These are phyloP conservation scores for Urosaurus nigricauda DNA, from an alignment of 2,797 vertebrate genomes.

Conservation along the genomic window DNA sequence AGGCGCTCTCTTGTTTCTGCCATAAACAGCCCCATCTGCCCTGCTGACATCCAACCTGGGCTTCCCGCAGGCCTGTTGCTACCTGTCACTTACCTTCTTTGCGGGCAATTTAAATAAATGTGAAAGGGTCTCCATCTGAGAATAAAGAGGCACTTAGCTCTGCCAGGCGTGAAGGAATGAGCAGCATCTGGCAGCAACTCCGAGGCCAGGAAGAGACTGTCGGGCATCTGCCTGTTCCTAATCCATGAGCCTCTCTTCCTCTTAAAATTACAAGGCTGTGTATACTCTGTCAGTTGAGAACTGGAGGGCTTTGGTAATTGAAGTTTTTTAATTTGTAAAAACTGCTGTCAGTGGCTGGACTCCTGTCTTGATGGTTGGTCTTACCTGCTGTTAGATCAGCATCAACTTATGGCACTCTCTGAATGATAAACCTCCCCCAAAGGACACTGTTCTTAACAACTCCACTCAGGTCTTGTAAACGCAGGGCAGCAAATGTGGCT, in stretches of 20 bases:
- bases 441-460: too few relatives aligned
- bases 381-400: background rate
- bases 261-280: too few relatives aligned
- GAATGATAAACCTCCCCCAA: too few relatives aligned
- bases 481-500: too few relatives aligned
- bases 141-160: background rate
- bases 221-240: background rate
- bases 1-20: conserved; percentile 72
- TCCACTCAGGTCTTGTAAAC: too few relatives aligned
- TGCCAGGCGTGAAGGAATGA: background rate
- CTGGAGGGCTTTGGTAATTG: background rate
- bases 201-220: background rate
- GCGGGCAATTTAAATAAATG: background rate
- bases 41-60: conserved; percentile 48
- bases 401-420: too few relatives aligned
- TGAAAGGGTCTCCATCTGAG: conserved; percentile 42
- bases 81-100: background rate
- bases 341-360: background rate
- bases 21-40: conserved; percentile 78
- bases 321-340: background rate
- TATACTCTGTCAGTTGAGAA: background rate
- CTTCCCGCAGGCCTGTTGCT: background rate
- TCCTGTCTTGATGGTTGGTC: background rate
- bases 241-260: background rate
- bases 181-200: background rate